These are phyloP conservation scores for Ramazzottius varieornatus DNA, from an alignment of 2,888 invertebrate species.

Conservation along the genomic window DNA sequence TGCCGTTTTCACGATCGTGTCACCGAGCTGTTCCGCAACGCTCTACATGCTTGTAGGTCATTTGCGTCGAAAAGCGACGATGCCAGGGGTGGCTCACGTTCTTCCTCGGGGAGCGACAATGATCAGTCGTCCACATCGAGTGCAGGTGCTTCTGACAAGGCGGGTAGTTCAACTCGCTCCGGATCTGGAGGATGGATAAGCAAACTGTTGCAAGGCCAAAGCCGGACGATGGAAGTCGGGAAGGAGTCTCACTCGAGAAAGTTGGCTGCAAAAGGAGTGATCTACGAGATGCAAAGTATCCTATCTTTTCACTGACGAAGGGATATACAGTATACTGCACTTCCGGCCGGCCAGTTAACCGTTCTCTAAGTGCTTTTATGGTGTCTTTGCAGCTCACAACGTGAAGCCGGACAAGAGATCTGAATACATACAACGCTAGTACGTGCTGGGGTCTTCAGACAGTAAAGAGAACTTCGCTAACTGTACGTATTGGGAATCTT, in stretches of 20 bases:
- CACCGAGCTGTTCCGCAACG: too few species aligned
- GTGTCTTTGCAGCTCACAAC: slow-evolving; percentile 38
- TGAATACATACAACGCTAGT: slow-evolving; percentile 70
- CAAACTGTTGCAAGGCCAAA: slow-evolving; percentile 42
- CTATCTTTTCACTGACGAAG: slow-evolving; percentile 5
- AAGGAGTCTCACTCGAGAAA: slow-evolving; percentile 87
- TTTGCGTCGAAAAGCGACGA: not conserved
- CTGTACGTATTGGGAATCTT: not conserved
- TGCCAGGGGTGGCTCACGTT: too few species aligned
- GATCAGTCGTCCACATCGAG: too few species aligned
- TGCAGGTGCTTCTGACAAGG: too few species aligned
- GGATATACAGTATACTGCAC: not conserved
- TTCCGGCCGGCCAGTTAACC: too few species aligned
- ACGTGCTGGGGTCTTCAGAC: slow-evolving; percentile 33
- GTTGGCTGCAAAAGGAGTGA: slow-evolving; percentile 78
- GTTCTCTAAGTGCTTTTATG: not conserved
- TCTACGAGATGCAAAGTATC: slow-evolving; percentile 63
- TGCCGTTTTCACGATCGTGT: too few species aligned
- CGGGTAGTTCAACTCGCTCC: too few species aligned
- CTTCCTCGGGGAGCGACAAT: too few species aligned
- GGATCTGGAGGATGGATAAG: slow-evolving; percentile 63
- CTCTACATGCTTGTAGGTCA: not conserved
- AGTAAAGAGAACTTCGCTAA: not conserved
- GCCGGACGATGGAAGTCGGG: slow-evolving; percentile 59
- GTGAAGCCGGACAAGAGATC: slow-evolving; percentile 63